phyloP scores from a whole-genome alignment of 1,140 invertebrate species.

The Telenomus remus region DNA sequence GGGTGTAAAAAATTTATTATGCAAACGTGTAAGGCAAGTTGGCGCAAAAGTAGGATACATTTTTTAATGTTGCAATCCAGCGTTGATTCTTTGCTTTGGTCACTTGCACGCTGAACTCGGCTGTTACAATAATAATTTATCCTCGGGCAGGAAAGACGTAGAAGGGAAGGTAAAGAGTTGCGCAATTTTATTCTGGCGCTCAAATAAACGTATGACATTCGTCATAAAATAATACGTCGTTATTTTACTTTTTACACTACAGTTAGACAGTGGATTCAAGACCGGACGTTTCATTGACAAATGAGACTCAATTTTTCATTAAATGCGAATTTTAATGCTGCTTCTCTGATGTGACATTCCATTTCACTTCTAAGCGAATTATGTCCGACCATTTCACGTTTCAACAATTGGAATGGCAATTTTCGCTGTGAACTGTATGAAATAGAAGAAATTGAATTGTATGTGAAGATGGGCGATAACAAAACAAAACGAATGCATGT shows the following conservation, averaged over 20 bases:
- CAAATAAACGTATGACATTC: conserved; percentile 34
- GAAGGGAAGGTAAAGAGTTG: conserved; percentile 17
- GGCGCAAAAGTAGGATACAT: conserved; percentile 36
- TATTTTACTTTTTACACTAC: conserved; percentile 34
- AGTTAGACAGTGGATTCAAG: conserved; percentile 20
- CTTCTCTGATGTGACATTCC: conserved; percentile 33
- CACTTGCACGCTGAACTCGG: conserved; percentile 26
- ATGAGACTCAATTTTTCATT: conserved; percentile 48
- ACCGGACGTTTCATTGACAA: conserved; percentile 46
- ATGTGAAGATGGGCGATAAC: too few species aligned
- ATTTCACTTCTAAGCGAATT: conserved; percentile 44
- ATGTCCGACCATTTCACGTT: conserved; percentile 30
- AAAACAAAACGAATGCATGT: too few species aligned
- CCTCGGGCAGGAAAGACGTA: conserved; percentile 4
- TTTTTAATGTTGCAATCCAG: conserved; percentile 17
- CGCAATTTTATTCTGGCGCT: conserved; percentile 3
- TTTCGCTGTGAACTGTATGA: conserved; percentile 17
- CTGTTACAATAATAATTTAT: conserved; percentile 47
- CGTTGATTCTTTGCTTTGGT: conserved; percentile 36
- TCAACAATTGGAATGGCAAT: conserved; percentile 42
- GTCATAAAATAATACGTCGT: conserved; percentile 35
- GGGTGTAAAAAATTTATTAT: conserved; percentile 39
- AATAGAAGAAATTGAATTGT: too few species aligned
- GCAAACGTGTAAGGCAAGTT: conserved; percentile 19
- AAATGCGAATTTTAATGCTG: conserved; percentile 48